Percentiles rank a stretch among this genome's conserved stretches.
These are phyloP conservation scores for Eumerus sabulonum DNA, from an alignment of 2,888 invertebrate species.

Conservation along the genomic window DNA sequence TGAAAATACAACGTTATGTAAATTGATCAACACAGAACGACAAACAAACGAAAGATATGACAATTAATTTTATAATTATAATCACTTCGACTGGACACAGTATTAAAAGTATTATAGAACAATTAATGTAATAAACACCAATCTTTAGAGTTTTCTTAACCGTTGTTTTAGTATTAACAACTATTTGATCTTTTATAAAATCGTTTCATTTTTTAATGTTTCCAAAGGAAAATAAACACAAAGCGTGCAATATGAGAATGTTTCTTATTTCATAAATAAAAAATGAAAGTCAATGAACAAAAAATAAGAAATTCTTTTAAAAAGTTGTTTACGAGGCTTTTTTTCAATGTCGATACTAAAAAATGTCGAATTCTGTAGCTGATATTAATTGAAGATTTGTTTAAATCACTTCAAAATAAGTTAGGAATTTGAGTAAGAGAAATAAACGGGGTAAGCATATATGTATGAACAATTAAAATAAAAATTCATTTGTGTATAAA, in stretches of 20 bases:
- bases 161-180: constrained; percentile 47
- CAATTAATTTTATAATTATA: constrained; percentile 65
- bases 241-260: constrained; percentile 75
- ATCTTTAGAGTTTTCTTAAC: constrained; percentile 59
- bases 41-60: constrained; percentile 62
- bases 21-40: constrained; percentile 46
- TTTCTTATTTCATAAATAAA: constrained; percentile 49
- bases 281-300: constrained; percentile 40
- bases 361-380: constrained; percentile 32
- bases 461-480: constrained; percentile 20
- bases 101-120: constrained; percentile 67
- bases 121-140: constrained; percentile 68
- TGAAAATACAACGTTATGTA: constrained; percentile 22
- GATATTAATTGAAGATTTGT: too few relatives aligned
- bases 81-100: constrained; percentile 69
- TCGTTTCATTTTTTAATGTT: constrained; percentile 43
- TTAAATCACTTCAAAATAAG: too few relatives aligned
- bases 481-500: constrained; percentile 43
- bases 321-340: constrained; percentile 23
- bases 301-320: constrained; percentile 8
- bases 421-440: too few relatives aligned
- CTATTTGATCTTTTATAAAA: constrained; percentile 37
- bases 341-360: constrained; percentile 43
- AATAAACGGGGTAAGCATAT: not conserved
- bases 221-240: constrained; percentile 71